These are phyloP conservation scores for Linnaemya vulpina DNA, from an alignment of 2,888 invertebrate genomes.

Conservation along the genomic window DNA sequence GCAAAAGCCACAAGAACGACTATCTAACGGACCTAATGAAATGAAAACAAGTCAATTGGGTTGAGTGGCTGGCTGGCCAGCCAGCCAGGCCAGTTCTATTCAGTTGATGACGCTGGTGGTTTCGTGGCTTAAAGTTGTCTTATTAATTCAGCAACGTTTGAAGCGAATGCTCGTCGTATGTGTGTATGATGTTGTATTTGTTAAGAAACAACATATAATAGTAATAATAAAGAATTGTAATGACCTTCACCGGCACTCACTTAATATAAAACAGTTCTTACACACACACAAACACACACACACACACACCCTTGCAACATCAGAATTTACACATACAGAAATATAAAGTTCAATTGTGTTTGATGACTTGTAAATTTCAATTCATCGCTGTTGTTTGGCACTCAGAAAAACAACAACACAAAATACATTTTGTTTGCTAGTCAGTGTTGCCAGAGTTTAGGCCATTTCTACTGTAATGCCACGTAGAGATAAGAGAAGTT, in stretches of 20 bases:
- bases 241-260: conserved; percentile 62
- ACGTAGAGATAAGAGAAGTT: no score
- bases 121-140: neutral
- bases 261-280: conserved; percentile 33
- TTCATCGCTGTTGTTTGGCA: conserved; percentile 18
- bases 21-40: conserved; percentile 34
- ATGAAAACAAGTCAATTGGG: conserved; percentile 7
- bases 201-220: no score
- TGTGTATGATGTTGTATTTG: no score
- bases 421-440: conserved; percentile 1
- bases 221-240: conserved; percentile 42
- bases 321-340: conserved; percentile 4
- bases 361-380: conserved; percentile 39
- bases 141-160: conserved; percentile 4
- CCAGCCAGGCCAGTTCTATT: neutral
- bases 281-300: neutral
- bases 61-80: neutral
- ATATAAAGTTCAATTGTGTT: conserved; percentile 42
- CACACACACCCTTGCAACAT: neutral
- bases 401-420: conserved; percentile 7
- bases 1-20: neutral
- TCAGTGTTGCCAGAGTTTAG: no score
- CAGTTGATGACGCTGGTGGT: conserved; percentile 17
- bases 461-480: no score
- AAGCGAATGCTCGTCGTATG: conserved; percentile 7